A percentile compares a stretch with the other conserved stretches of the same genome.
Evolutionary conservation across 2,888 invertebrate species (phyloP).

Genomic region (Micropterix aruncella): DNA sequence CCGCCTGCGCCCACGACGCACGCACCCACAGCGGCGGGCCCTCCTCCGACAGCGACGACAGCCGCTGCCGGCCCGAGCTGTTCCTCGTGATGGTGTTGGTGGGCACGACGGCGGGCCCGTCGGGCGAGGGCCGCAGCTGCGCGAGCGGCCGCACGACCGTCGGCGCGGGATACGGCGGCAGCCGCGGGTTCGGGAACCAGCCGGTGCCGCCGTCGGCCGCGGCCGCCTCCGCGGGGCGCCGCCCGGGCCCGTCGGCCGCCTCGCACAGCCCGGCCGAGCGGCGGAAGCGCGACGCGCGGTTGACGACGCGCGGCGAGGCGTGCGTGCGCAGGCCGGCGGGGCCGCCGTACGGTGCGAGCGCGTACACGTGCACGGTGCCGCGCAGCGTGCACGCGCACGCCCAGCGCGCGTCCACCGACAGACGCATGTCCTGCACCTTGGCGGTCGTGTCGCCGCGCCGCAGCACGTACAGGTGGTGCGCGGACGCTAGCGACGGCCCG

Average conservation of each 20-base stretch:
- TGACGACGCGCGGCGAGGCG: constrained; percentile 85
- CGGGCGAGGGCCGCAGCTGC: constrained; percentile 62
- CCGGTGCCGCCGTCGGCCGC: too few species aligned
- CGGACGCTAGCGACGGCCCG: constrained; percentile 72
- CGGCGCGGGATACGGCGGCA: constrained; percentile 86
- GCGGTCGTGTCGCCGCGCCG: constrained; percentile 94
- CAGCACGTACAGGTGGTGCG: constrained; percentile 89
- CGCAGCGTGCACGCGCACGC: constrained; percentile 88
- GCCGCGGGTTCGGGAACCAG: constrained; percentile 77
- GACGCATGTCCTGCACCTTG: constrained; percentile 84
- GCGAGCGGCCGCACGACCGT: constrained; percentile 66
- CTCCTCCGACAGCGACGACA: constrained; percentile 55
- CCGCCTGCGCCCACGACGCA: constrained; percentile 35
- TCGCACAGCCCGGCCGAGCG: constrained; percentile 90
- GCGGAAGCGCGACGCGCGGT: constrained; percentile 89
- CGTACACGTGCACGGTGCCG: constrained; percentile 96
- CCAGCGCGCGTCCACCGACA: constrained; percentile 92
- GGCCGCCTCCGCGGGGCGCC: too few species aligned
- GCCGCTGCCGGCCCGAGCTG: constrained; percentile 28
- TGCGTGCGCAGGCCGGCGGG: constrained; percentile 85
- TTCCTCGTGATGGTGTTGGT: constrained; percentile 33
- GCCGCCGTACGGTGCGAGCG: constrained; percentile 93
- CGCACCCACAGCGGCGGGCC: constrained; percentile 62
- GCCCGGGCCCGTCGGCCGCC: too few species aligned
- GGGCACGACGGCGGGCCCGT: constrained; percentile 29